Conservation (phyloP, 2,113 vertebrate species). For the Zosterops borbonicus region DNA sequence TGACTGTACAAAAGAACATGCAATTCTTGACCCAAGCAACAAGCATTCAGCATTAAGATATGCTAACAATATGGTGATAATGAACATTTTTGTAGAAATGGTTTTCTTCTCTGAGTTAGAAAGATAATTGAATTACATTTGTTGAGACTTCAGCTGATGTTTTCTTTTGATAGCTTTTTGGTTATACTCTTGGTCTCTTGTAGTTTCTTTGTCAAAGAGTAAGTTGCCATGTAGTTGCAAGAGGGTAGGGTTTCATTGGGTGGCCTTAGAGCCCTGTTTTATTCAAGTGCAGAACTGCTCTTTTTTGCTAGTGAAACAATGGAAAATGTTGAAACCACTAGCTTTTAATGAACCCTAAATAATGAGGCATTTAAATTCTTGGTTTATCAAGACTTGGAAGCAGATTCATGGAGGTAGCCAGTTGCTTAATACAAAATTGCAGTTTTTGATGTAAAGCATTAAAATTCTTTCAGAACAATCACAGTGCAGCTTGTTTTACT, state of each 20-base stretch:
- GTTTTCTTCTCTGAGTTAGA: not conserved
- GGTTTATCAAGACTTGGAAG: not conserved
- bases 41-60: not conserved
- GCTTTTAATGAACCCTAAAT: not conserved
- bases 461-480: not conserved
- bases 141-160: not conserved
- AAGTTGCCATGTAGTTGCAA: not conserved
- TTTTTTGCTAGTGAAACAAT: not conserved
- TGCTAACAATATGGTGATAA: not conserved
- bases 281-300: not conserved
- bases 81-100: not conserved
- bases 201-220: not conserved
- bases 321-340: not conserved
- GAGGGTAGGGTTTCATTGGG: not conserved
- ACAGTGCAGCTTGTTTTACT: not conserved
- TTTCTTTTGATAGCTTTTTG: not conserved
- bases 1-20: conserved; percentile 10
- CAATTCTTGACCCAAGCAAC: not conserved
- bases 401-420: not conserved
- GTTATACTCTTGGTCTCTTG: not conserved
- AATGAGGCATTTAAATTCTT: not conserved
- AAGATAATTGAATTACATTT: not conserved
- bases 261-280: not conserved
- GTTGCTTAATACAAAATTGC: not conserved
- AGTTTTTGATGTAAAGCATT: not conserved